Evolutionary conservation across 1,140 invertebrate species (phyloP), one percentile per base, ranked within the genome.

Genomic region (Rhyacophila brunnea): DNA sequence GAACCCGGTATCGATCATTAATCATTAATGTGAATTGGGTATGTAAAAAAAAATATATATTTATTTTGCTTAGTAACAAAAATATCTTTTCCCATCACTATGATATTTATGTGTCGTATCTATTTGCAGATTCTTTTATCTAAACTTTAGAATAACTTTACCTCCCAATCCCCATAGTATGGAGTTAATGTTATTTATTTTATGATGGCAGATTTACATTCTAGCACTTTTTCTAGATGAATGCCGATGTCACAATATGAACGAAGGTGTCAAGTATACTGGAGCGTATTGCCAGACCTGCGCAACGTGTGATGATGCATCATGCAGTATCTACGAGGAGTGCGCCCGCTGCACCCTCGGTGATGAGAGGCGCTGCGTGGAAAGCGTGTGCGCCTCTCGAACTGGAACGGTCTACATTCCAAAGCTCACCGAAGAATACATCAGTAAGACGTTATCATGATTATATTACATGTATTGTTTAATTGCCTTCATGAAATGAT

Each of bases 261-360:
- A 9, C 6, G 82, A 80, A 60, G 68, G 79, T 58, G 66, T 52
- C 14, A 66, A 83, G 56, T 96, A 88, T 64, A 85, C 88, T 1
- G 91, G 91, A 36, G 78, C 78, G 58, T 90, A 84, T 68, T 98
- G 96, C 73, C 91, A 98, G 68, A 89, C 91, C 52, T 97, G 95
- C 71, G 87, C 90, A 0, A 71, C 68, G 0, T 79, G 77, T 40
- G 69, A 70, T 10, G 75, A 79, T 58, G 70, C 74, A 2, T 68
- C 73, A 47, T 79, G 77, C 53, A 68, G 63, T 0, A 65, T 69
- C 51, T 72, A 75, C 5, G 74, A 79, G 58, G 70, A 70, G 0
- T 76, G 74, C 47, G 72, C 77, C 0, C 15, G 63, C 7, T 73
- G 74, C 4, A 36, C 46, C 4, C 20, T 32, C 7, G 23, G 38